A percentile compares a stretch with the other conserved stretches of the same genome.
phyloP scores from a whole-genome alignment of 2,888 invertebrate genomes.

The Synergus japonicus region DNA sequence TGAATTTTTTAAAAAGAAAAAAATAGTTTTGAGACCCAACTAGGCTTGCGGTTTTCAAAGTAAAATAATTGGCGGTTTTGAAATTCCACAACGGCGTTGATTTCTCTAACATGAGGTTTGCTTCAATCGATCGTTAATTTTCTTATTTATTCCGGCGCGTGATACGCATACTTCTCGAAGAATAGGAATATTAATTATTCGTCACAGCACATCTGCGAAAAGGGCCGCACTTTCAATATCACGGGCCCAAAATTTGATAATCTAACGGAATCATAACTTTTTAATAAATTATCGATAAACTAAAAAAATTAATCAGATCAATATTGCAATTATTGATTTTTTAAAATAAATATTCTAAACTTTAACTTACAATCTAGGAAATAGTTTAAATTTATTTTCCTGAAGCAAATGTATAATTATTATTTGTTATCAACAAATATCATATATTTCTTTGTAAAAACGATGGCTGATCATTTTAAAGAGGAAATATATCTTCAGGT shows the following conservation, averaged over 20 bases:
- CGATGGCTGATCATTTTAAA: neutral
- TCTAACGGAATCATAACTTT: neutral
- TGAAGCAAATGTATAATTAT: neutral
- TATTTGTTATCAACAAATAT: neutral
- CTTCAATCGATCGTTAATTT: conserved; percentile 14
- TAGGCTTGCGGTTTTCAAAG: neutral
- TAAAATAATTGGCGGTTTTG: neutral
- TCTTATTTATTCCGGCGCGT: conserved; percentile 28
- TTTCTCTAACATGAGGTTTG: conserved; percentile 1
- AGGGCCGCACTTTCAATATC: conserved; percentile 1
- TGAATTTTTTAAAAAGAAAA: neutral
- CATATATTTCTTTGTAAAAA: conserved; percentile 13
- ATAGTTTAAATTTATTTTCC: neutral
- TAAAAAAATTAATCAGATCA: neutral
- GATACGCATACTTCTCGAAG: conserved; percentile 16
- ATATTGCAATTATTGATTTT: too few relatives aligned
- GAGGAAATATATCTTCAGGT: neutral
- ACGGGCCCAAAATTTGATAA: neutral
- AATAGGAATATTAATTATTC: conserved; percentile 37
- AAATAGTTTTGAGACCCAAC: neutral
- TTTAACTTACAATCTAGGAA: neutral
- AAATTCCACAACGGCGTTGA: neutral
- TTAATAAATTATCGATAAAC: neutral
- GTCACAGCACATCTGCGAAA: neutral
- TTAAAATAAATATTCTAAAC: too few relatives aligned